A percentile compares a stretch with the other conserved stretches of the same genome.
These are phyloP conservation scores for Cheilosia variabilis DNA, from an alignment of 2,888 invertebrate genomes.

Conservation along the genomic window DNA sequence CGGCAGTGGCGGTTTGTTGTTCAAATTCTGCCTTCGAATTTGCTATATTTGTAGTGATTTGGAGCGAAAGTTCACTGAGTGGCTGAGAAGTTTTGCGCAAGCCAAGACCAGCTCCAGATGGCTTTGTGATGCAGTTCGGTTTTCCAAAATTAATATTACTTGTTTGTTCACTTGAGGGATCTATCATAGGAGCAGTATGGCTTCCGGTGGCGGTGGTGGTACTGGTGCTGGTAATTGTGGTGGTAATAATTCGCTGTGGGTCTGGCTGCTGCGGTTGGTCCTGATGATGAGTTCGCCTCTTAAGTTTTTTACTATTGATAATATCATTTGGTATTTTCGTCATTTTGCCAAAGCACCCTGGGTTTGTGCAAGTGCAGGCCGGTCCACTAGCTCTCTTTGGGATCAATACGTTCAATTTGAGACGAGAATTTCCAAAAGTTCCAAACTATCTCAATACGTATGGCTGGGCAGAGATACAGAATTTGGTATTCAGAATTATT, in stretches of 20 bases:
- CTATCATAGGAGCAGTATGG: slow-evolving; percentile 41
- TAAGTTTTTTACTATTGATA: slow-evolving; percentile 66
- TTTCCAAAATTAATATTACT: slow-evolving; percentile 71
- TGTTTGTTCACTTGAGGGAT: slow-evolving; percentile 71
- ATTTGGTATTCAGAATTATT: slow-evolving; percentile 61
- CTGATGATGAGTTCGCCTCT: slow-evolving; percentile 65
- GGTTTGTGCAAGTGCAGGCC: slow-evolving; percentile 1
- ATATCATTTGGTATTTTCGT: slow-evolving; percentile 69
- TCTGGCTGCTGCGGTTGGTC: slow-evolving; percentile 36
- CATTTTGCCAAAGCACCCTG: slow-evolving; percentile 65
- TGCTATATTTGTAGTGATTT: slow-evolving; percentile 57
- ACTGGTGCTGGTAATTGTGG: slow-evolving; percentile 25
- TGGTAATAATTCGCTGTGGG: slow-evolving; percentile 1
- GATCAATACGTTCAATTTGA: slow-evolving; percentile 48
- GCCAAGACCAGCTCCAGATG: slow-evolving; percentile 42
- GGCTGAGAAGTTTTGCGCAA: slow-evolving; percentile 55
- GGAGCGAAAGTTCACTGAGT: slow-evolving; percentile 61
- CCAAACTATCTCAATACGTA: slow-evolving; percentile 53
- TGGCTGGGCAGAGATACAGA: slow-evolving; percentile 50
- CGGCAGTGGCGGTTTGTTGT: slow-evolving; percentile 41
- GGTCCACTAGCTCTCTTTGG: not conserved
- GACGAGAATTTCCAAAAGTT: slow-evolving; percentile 45
- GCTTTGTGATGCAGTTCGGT: slow-evolving; percentile 61
- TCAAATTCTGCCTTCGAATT: slow-evolving; percentile 51
- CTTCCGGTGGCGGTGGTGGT: slow-evolving; percentile 9